Percentiles rank a stretch among this genome's conserved stretches.
These are phyloP conservation scores for Anableps anableps DNA, from an alignment of 2,797 vertebrate species.

Conservation along the genomic window DNA sequence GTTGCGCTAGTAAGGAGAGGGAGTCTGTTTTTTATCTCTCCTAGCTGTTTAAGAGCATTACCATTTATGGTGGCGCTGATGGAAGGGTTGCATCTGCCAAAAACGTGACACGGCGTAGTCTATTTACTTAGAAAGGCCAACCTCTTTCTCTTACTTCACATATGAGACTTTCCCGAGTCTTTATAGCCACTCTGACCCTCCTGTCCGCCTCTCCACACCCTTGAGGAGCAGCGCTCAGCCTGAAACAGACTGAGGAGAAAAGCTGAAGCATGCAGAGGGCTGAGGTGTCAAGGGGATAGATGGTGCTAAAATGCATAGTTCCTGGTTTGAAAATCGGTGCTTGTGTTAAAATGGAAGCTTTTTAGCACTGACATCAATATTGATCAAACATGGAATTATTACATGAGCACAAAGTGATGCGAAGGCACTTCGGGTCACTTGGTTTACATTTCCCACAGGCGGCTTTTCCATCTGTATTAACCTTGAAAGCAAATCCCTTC, in stretches of 20 bases:
- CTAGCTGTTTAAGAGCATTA: constrained; percentile 65
- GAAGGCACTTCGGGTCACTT: constrained; percentile 42
- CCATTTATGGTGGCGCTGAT: constrained; percentile 83
- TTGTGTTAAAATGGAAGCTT: constrained; percentile 28
- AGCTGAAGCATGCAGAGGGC: neutral
- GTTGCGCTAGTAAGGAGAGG: constrained; percentile 39
- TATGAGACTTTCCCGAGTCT: constrained; percentile 33
- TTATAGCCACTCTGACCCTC: constrained; percentile 1
- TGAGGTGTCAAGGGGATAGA: constrained; percentile 4
- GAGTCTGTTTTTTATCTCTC: constrained; percentile 72
- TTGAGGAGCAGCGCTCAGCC: neutral
- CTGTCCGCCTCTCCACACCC: constrained; percentile 16
- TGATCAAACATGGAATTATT: constrained; percentile 31
- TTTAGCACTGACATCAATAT: constrained; percentile 52
- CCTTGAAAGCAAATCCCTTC: constrained; percentile 41
- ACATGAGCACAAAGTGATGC: constrained; percentile 43
- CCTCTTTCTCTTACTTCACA: constrained; percentile 46
- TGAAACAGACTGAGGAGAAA: constrained; percentile 19
- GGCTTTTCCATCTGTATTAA: constrained; percentile 32
- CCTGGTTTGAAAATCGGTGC: constrained; percentile 21
- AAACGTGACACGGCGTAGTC: constrained; percentile 70
- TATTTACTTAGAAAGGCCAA: constrained; percentile 67
- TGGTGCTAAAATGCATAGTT: constrained; percentile 20
- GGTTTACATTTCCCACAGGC: constrained; percentile 15
- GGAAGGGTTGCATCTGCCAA: constrained; percentile 78